Conservation (phyloP, 2,888 invertebrate species). For the Perizoma affinitatum region DNA sequence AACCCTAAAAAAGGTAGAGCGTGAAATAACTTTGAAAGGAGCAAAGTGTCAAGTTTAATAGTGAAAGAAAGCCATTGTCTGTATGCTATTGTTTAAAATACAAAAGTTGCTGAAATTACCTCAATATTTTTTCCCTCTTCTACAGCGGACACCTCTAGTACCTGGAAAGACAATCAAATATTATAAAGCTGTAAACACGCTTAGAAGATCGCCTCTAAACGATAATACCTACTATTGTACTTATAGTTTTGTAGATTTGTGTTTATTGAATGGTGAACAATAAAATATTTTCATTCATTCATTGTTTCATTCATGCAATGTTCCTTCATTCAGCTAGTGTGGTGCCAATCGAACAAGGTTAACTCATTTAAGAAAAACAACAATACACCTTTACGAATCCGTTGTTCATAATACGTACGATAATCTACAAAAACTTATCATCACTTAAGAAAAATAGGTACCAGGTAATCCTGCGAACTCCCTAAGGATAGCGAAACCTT, state of each 20-base stretch:
- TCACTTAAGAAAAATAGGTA: background rate
- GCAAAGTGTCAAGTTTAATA: conserved; percentile 19
- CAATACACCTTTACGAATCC: no score
- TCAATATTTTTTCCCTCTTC: conserved; percentile 20
- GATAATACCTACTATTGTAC: no score
- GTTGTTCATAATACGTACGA: no score
- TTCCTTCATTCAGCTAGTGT: no score
- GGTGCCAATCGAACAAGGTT: no score
- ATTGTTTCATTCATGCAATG: no score
- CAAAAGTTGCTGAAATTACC: conserved; percentile 23
- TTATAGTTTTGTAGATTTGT: no score
- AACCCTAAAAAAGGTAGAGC: no score
- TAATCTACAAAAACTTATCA: background rate
- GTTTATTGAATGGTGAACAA: no score
- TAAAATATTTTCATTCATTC: no score
- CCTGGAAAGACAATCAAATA: conserved; percentile 14
- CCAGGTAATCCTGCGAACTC: conserved; percentile 4
- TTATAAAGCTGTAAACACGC: conserved; percentile 1
- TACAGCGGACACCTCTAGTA: conserved; percentile 18
- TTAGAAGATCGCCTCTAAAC: background rate
- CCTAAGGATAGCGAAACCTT: conserved; percentile 7
- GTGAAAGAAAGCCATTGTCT: conserved; percentile 16
- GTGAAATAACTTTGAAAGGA: background rate
- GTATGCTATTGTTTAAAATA: conserved; percentile 10
- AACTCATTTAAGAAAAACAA: no score